Evolutionary conservation across 2,113 vertebrate species (phyloP), one percentile per base, ranked within the genome.

Genomic region (Mus pahari): DNA sequence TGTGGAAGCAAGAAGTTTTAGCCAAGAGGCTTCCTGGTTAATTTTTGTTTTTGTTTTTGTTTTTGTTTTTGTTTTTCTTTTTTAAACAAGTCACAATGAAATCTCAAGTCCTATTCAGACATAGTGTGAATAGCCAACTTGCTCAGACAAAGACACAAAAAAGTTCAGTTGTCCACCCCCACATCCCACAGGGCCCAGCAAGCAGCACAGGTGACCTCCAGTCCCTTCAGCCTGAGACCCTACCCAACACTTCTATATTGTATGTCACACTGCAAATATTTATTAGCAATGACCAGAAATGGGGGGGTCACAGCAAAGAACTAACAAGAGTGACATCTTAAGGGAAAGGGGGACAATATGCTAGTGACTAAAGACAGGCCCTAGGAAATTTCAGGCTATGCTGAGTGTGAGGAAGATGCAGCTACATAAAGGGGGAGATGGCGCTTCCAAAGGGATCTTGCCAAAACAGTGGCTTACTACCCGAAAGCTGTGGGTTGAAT

Each of bases 1-100:
- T n/a, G 33, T 12, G 48, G 78, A 83, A 86, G 42, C 48, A 55
- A 10, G 62, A 62, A 45, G 71, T 78, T 92, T 81, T 53, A 70
- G 88, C 62, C 83, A 88, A 84, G 62, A 74, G 36, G 33, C 71
- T 93, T 78, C 36, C 66, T 31, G n/a, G 75, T 74, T 73, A 50
- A 86, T 74, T 66, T 75, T 86, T 58, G 19, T 2, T 53, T 58
- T 42, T 60, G n/a, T 83, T 12, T 42, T 31, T 58, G 20, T n/a
- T 70, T 36, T 6, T 6, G 45, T 19, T 28, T 9, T n/a, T n/a
- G n/a, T n/a, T 55, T 77, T 6, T 55, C 31, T 36, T 66, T 68
- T 26, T 22, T 28, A 64, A 19, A 4, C 62, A 79, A 7, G 5
- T 36, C 55, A 45, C 8, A 74, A 16, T 90, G 19, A 11, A 84